Base-by-base conservation (phyloP, 2,113 vertebrate species). In the Oryzias celebensis region DNA sequence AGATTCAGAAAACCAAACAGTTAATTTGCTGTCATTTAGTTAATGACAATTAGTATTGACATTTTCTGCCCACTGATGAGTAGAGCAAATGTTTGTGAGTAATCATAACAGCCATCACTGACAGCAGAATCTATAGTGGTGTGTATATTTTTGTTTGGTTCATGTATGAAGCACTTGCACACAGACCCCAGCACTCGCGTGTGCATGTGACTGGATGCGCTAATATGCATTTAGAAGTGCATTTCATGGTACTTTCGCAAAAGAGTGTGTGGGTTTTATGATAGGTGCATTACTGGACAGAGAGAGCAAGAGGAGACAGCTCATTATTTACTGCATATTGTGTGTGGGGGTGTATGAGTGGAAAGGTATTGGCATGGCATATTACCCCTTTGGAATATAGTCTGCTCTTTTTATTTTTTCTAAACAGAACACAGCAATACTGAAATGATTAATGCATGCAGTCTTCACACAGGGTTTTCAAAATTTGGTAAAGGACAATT, bases 1-100 rank as follows among this genome's bases (percentile, higher is more conserved):
- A 68, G 74, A 53, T 58, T 68, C 1, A 18, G 42, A 71, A 67
- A 85, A 56, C 74, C 56, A 74, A 82, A 83, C 8, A 82, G 80
- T 82, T 86, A 66, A 85, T 88, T 82, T 82, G 65, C 65, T 78
- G 63, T 75, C 82, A 84, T 88, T 86, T 83, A 75, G 74, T 73
- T 86, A 85, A 86, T 88, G 66, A 67, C 26, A 70, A 78, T 83
- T 83, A 86, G 73, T 80, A 86, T 84, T 85, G 82, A 86, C 84
- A 82, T 82, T 72, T 66, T 67, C 73, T 50, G 52, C 68, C 62
- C 67, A 61, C 61, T 71, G 63, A 71, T 55, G 63, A 69, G 75
- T 47, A 59, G 43, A 64, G 75, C 80, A 83, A 81, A 73, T 66
- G 65, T 75, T 85, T 72, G 71, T 59, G 68, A 64, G 57, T 70